Evolutionary conservation across 2,888 invertebrate genomes (phyloP), one percentile per base, ranked within the genome.

Genomic region (Scaptomyza parva): DNA sequence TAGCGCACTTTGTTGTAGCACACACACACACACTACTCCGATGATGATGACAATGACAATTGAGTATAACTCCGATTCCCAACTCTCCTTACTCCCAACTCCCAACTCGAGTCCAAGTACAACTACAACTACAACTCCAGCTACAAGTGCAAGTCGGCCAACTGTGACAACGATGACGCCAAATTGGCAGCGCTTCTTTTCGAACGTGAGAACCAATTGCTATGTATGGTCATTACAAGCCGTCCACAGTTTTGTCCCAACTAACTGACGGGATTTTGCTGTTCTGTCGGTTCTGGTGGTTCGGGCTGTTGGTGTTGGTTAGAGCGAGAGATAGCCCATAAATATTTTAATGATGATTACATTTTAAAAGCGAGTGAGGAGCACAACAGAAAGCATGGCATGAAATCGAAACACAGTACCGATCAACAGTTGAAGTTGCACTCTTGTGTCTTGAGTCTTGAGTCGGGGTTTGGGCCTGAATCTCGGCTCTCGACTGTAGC

Each of bases 331-430:
- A 67, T 70, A 62, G 60, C 62, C 78, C 85, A 85, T 85, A 85
- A 86, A 85, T 85, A 86, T 85, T 85, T 85, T 85, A 85, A 85
- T 85, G 85, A 85, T 85, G 85, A 85, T 85, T 85, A 85, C 85
- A 80, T 87, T 86, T 87, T 78, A 83, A 85, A 85, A 85, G 76
- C 68, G 71, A 69, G 65, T 37, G 51, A 54, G 24, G 43, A 58
- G 57, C 17, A 26, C 61, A n/a, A 35, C n/a, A 12, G 39, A 11
- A 48, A 48, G 35, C 18, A 35, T 35, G 22, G 41, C 45, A 17
- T 30, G 53, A 45, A 58, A 71, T 71, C 71, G 71, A 70, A 84
- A 86, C 86, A 84, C 76, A 65, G 80, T 68, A 51, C 58, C 67
- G 64, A 73, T 70, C 66, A 67, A 58, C 18, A 50, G 51, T 24